These are phyloP conservation scores for Spermophilus dauricus DNA, from an alignment of 2,113 vertebrate genomes.

Conservation along the genomic window DNA sequence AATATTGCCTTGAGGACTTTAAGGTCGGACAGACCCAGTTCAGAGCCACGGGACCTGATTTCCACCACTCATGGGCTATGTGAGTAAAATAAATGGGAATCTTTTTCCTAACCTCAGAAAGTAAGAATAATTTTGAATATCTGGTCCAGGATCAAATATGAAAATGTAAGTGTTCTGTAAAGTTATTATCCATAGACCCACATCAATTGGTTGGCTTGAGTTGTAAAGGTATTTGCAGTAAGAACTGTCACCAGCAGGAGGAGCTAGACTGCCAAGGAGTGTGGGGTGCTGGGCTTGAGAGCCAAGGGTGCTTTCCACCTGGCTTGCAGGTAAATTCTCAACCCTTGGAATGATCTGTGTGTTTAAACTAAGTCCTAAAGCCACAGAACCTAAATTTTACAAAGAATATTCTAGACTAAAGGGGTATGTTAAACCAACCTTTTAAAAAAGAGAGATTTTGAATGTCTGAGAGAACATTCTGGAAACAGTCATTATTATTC, in stretches of 20 bases:
- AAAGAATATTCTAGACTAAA: background rate
- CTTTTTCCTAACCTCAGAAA: conserved; percentile 5
- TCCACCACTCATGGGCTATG: background rate
- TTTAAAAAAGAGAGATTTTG: background rate
- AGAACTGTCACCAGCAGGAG: background rate
- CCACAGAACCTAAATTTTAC: background rate
- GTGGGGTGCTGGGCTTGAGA: fast-evolving
- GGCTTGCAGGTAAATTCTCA: background rate
- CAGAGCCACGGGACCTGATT: background rate
- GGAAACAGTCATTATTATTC: conserved; percentile 18
- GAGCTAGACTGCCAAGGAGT: background rate
- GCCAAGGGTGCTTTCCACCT: background rate
- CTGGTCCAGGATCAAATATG: background rate
- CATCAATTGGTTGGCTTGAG: background rate
- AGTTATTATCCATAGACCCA: background rate
- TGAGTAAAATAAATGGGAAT: conserved; percentile 46
- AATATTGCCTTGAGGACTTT: background rate
- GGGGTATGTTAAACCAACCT: background rate
- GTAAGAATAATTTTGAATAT: conserved; percentile 47
- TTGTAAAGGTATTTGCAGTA: conserved; percentile 31
- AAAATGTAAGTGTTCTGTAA: conserved; percentile 13
- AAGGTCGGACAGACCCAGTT: background rate
- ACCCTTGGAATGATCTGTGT: background rate
- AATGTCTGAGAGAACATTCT: conserved; percentile 5
- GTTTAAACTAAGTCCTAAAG: background rate